These are phyloP conservation scores for Dendrolimus kikuchii DNA, from an alignment of 1,140 invertebrate genomes.

Conservation along the genomic window DNA sequence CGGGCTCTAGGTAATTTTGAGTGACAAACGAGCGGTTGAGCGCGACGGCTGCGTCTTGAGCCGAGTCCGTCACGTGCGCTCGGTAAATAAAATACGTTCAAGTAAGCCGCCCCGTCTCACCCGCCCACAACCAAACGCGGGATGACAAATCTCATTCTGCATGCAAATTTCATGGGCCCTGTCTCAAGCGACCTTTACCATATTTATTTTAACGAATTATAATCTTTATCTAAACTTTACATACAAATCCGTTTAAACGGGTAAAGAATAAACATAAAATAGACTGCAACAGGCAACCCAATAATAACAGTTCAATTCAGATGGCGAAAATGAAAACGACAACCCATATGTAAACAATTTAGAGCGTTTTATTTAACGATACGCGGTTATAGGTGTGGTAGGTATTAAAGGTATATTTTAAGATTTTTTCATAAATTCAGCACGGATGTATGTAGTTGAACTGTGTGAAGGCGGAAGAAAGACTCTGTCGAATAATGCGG, in stretches of 20 bases:
- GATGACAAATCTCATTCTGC: conserved; percentile 36
- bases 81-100: conserved; percentile 46
- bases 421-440: not conserved
- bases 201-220: conserved; percentile 13
- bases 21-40: conserved; percentile 47
- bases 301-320: too few species aligned
- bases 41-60: conserved; percentile 29
- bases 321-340: too few species aligned
- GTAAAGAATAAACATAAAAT: not conserved
- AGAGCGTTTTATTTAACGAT: too few species aligned
- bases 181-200: conserved; percentile 14
- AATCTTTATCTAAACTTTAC: conserved; percentile 9
- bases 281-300: too few species aligned
- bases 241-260: conserved; percentile 3
- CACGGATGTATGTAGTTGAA: conserved; percentile 30
- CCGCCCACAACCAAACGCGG: conserved; percentile 16
- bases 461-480: conserved; percentile 26
- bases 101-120: conserved; percentile 23
- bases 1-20: conserved; percentile 33
- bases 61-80: conserved; percentile 37
- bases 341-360: too few species aligned
- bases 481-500: conserved; percentile 33
- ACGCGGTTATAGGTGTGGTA: too few species aligned
- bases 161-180: conserved; percentile 31
- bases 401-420: too few species aligned